A percentile compares a stretch with the other conserved stretches of the same genome.
Evolutionary conservation across 2,888 invertebrate species (phyloP).

Genomic region (Pseudanteris insignis): DNA sequence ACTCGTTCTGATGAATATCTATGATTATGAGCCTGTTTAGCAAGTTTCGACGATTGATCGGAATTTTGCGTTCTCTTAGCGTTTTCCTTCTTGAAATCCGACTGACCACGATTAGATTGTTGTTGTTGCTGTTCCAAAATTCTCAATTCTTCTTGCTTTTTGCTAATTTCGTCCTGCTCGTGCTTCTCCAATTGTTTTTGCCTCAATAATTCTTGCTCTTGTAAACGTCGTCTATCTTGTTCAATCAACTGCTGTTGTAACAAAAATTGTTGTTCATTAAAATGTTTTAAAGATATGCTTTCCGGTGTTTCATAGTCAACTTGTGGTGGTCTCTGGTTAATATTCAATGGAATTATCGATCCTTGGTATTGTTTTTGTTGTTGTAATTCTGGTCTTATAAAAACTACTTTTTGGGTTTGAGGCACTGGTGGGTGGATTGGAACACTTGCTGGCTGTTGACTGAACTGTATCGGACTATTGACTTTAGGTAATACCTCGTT

Average conservation of each 20-base stretch:
- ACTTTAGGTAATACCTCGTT: constrained; percentile 60
- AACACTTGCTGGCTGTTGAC: constrained; percentile 45
- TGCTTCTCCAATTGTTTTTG: constrained; percentile 54
- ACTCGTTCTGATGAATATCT: constrained; percentile 22
- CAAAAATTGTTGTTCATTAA: constrained; percentile 62
- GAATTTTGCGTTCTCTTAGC: constrained; percentile 26
- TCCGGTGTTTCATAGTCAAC: constrained; percentile 61
- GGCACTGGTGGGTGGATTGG: constrained; percentile 43
- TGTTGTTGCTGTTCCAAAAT: constrained; percentile 46
- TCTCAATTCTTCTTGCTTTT: constrained; percentile 53
- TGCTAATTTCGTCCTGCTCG: constrained; percentile 54
- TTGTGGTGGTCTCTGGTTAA: constrained; percentile 49
- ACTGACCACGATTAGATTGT: constrained; percentile 37
- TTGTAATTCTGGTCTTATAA: constrained; percentile 51
- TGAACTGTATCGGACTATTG: constrained; percentile 57
- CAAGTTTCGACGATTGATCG: constrained; percentile 9
- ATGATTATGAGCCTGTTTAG: constrained; percentile 19
- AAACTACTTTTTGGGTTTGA: constrained; percentile 51
- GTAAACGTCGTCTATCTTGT: constrained; percentile 57
- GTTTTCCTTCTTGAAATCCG: constrained; percentile 33
- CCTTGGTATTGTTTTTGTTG: constrained; percentile 50
- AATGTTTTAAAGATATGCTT: constrained; percentile 62
- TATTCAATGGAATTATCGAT: constrained; percentile 51
- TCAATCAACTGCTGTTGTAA: constrained; percentile 60
- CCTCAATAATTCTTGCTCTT: constrained; percentile 57